Base-by-base conservation (phyloP, 2,113 vertebrate genomes). In the Silurus meridionalis region DNA sequence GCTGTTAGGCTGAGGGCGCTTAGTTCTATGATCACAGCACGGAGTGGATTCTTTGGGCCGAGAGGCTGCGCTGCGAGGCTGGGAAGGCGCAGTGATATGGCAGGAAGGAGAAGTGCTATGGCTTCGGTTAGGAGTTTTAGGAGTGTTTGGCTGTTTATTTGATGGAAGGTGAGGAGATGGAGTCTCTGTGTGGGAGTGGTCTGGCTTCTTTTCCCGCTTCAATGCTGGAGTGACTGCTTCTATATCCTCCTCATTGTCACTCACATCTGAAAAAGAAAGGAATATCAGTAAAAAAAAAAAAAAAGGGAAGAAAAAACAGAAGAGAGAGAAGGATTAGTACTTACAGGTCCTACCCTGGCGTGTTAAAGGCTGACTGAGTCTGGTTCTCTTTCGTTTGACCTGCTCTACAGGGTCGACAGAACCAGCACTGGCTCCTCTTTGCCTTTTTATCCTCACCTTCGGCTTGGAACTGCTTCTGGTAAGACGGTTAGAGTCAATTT, bases 371-470 rank as follows among this genome's bases (percentile, higher is more conserved):
- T 71, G 81, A 37, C 19, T 48, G 17, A 89, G 28, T 64, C 83
- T 93, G 80, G 85, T 74, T 64, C 89, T 94, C 90, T 95, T 92
- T 28, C 85, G 79, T 87, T 93, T 89, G 81, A 88, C 84, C 67
- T 89, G 84, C 21, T 87, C 86, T 23, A 86, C 90, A 13, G 84
- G 89, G 4, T 83, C 77, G 72, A 53, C n/a, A 25, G 58, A 17
- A 53, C 64, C 89, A 89, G 53, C 15, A 78, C 37, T 57, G 50
- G 64, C 23, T 74, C 66, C n/a, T 80, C 88, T 85, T 53, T 80
- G 83, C 4, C 89, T 77, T 60, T 90, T 90, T 78, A 86, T 79
- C 6, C 55, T 64, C 4, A 63, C 15, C 10, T 66, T 89, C 8
- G 83, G 83, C 58, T 79, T 89, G 67, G 58, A 74, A 48, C 46